Conservation (phyloP, 2,113 vertebrate species). For the Synchiropus splendidus region DNA sequence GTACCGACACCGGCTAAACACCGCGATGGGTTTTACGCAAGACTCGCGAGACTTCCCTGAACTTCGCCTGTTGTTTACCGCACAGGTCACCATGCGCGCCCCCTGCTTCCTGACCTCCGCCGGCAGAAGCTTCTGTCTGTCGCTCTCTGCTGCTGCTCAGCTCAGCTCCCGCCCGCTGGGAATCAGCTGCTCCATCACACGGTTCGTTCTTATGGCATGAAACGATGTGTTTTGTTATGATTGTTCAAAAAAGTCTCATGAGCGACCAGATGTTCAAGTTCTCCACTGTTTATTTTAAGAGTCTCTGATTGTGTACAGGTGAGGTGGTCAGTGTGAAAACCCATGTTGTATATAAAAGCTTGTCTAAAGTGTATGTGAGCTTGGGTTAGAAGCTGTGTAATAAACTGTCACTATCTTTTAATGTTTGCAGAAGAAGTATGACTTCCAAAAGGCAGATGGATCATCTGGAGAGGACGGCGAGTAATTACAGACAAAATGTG, state of each 20-base stretch:
- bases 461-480: slow-evolving; percentile 84
- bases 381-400: too few species aligned
- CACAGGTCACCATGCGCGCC: slow-evolving; percentile 44
- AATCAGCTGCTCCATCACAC: slow-evolving; percentile 32
- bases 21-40: neutral
- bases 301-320: too few species aligned
- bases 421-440: slow-evolving; percentile 72
- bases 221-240: too few species aligned
- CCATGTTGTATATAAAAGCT: too few species aligned
- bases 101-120: slow-evolving; percentile 51
- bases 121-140: slow-evolving; percentile 40
- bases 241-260: too few species aligned
- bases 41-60: neutral
- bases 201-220: slow-evolving; percentile 57
- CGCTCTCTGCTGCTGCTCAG: slow-evolving; percentile 1
- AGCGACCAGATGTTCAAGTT: too few species aligned
- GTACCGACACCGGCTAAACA: too few species aligned
- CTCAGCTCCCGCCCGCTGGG: slow-evolving; percentile 31
- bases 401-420: too few species aligned
- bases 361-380: too few species aligned
- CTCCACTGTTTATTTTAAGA: too few species aligned
- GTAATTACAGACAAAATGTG: slow-evolving; percentile 78
- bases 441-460: slow-evolving; percentile 74
- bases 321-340: too few species aligned
- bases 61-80: neutral